Evolutionary conservation across 2,797 vertebrate species (phyloP).

Genomic region (Pempheris klunzingeri): DNA sequence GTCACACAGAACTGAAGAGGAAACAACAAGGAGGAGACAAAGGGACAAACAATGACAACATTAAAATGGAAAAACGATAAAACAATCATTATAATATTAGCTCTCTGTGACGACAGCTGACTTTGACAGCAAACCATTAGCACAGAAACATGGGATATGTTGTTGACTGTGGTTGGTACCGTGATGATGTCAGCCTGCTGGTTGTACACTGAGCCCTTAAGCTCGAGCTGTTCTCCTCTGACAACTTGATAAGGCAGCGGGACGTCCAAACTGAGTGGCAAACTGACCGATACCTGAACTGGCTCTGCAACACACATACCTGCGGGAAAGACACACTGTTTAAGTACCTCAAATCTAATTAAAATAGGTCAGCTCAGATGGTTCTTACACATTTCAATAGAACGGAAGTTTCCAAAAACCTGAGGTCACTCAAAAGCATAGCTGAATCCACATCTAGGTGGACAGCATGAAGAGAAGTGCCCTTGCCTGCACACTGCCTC

Average conservation of each 20-base stretch:
- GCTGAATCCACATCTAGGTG: too few species aligned
- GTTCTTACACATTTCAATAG: too few species aligned
- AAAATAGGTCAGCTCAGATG: too few species aligned
- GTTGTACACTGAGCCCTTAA: conserved; percentile 77
- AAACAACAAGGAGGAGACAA: neutral
- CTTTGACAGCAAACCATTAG: too few species aligned
- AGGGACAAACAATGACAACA: neutral
- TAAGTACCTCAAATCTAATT: neutral
- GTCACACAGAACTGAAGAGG: conserved; percentile 87
- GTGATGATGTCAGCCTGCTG: neutral
- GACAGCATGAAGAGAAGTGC: too few species aligned
- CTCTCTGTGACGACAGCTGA: neutral
- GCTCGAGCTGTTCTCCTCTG: conserved; percentile 75
- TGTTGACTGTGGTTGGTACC: conserved; percentile 43
- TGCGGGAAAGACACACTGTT: conserved; percentile 23
- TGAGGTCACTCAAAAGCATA: too few species aligned
- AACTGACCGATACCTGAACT: conserved; percentile 46
- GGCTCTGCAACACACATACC: conserved; percentile 70
- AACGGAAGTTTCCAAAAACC: too few species aligned
- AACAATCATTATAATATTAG: neutral
- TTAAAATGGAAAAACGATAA: neutral
- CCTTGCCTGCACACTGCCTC: too few species aligned
- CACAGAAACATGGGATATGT: conserved; percentile 19
- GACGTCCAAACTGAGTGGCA: conserved; percentile 65
- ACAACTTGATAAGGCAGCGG: conserved; percentile 76